Base-by-base conservation (phyloP, 2,797 vertebrate species). In the Microctenopoma lineatum region DNA sequence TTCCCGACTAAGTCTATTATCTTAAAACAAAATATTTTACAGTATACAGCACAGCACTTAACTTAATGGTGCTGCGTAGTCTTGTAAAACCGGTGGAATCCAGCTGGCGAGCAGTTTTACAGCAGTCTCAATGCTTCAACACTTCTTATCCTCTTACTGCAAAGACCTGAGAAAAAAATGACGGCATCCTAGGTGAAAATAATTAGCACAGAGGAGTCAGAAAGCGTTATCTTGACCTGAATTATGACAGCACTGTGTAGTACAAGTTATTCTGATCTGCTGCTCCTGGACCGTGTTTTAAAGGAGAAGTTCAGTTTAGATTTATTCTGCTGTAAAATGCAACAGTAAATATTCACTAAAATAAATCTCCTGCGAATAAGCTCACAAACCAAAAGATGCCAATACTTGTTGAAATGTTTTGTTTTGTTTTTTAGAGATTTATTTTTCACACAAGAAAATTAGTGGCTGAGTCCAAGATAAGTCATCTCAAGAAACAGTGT, bases 21-120 rank as follows among this genome's bases (percentile, higher is more conserved):
- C 60, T 79, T 75, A 65, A 82, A 87, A 75, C 70, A 41, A 83
- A 88, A 85, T 87, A 87, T 86, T 89, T 85, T 83, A 41, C 58
- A 85, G 80, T 75, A 77, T 72, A 83, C 85, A 87, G 78, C 68
- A 10, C 77, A 66, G 80, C 84, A 80, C 81, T 90, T 88, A 78
- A 78, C 87, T 90, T 84, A 86, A 91, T 54, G 58, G 59, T 57
- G 57, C 87, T 81, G 75, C 18, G 70, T 25, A 62, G 88, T 73
- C 86, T 80, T 75, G 85, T 92, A 83, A 92, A 92, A 74, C 56
- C 53, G 55, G 52, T 60, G 59, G 45, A 44, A 54, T 88, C 83
- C 88, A 90, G 78, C 86, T 89, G 88, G 85, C 84, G 27, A 7
- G 7, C 8, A 12, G 32, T 83, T 90, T 92, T 85, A 90, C 74